Conservation (phyloP, 2,888 invertebrate genomes). For the Orthosia gothica region DNA sequence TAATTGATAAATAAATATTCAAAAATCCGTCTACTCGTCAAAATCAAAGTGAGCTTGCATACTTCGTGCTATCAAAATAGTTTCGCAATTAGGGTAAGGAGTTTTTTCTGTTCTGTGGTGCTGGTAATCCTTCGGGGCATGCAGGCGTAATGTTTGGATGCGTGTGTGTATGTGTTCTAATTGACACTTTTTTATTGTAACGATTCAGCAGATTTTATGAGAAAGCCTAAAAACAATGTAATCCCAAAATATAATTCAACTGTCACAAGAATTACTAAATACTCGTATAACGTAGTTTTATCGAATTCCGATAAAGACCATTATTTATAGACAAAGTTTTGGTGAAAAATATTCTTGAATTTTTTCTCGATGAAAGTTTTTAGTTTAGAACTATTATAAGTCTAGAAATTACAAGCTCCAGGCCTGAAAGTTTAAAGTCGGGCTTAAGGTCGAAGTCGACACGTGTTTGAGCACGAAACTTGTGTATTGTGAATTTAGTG, state of each 20-base stretch:
- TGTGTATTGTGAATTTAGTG: not conserved
- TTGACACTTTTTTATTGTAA: not conserved
- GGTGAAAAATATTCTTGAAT: conserved; percentile 7
- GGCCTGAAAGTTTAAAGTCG: conserved; percentile 21
- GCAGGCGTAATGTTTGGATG: no score
- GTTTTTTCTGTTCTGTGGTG: no score
- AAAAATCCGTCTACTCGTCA: no score
- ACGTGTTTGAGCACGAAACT: conserved; percentile 33
- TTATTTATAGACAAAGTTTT: conserved; percentile 59
- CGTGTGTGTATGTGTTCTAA: no score
- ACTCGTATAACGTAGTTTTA: conserved; percentile 39
- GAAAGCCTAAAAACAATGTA: not conserved
- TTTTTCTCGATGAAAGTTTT: conserved; percentile 45
- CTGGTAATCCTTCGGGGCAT: no score
- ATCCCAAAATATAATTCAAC: conserved; percentile 13
- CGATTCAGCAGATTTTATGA: not conserved
- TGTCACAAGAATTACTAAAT: conserved; percentile 6
- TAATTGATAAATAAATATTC: no score
- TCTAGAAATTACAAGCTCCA: conserved; percentile 25
- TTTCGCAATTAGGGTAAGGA: not conserved
- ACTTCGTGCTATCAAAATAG: not conserved
- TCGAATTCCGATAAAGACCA: conserved; percentile 53
- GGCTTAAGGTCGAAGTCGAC: conserved; percentile 34
- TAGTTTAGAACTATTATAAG: conserved; percentile 39
- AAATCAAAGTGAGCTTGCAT: no score